phyloP scores from a whole-genome alignment of 2,888 invertebrate species.

The Pristionchus japonicus region DNA sequence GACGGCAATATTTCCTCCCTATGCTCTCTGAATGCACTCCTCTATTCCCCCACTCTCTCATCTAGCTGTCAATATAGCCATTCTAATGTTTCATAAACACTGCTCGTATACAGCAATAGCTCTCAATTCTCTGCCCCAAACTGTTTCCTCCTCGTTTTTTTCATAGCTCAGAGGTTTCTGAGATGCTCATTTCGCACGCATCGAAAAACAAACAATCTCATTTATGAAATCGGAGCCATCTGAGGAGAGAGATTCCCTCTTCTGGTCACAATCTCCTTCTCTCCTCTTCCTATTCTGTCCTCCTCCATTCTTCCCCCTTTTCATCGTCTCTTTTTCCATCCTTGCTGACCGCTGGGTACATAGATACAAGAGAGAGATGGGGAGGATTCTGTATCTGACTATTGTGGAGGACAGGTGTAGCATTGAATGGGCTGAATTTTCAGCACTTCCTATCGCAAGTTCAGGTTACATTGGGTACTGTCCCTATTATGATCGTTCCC shows the following conservation, averaged over 20 bases:
- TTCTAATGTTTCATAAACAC: slow-evolving; percentile 38
- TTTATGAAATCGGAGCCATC: slow-evolving; percentile 3
- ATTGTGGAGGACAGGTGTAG: not conserved
- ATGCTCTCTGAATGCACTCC: not conserved
- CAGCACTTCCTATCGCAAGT: not conserved
- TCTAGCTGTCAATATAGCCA: not conserved
- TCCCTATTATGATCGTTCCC: not conserved
- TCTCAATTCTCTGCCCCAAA: not conserved
- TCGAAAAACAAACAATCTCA: slow-evolving; percentile 3
- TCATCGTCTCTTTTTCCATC: not conserved
- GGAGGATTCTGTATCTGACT: not conserved
- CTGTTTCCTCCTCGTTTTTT: not conserved
- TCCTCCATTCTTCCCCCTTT: not conserved
- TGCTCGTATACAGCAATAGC: not conserved
- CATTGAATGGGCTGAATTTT: not conserved
- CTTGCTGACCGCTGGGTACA: slow-evolving; percentile 10
- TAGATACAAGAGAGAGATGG: not conserved
- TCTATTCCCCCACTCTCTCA: not conserved
- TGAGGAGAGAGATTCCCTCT: not conserved
- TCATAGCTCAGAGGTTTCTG: not conserved
- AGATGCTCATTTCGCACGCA: not conserved
- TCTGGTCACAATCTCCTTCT: not conserved
- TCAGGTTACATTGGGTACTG: not conserved
- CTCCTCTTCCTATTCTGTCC: slow-evolving; percentile 5
- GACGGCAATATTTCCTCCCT: not conserved